A percentile compares a stretch with the other conserved stretches of the same genome.
These are phyloP conservation scores for Macrosteles quadrilineatus DNA, from an alignment of 1,140 invertebrate species.

Conservation along the genomic window DNA sequence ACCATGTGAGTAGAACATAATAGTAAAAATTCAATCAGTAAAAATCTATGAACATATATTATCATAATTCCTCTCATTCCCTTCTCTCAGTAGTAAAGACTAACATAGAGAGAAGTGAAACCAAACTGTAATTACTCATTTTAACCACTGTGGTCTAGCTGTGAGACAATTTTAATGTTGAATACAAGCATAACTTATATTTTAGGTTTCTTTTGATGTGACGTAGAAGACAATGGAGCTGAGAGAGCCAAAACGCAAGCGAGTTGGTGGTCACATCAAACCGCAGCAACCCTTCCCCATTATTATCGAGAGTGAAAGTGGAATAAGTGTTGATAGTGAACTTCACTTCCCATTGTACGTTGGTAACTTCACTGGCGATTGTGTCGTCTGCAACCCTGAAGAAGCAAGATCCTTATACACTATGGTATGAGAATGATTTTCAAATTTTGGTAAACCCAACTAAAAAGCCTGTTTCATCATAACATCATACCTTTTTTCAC, in stretches of 20 bases:
- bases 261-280: constrained; percentile 41
- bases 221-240: constrained; percentile 49
- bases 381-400: constrained; percentile 60
- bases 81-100: too few species aligned
- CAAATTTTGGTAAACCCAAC: too few species aligned
- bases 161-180: not conserved
- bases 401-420: constrained; percentile 63
- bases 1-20: too few species aligned
- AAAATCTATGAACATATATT: too few species aligned
- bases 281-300: constrained; percentile 53
- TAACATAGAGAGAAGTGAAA: not conserved
- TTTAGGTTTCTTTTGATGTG: not conserved
- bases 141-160: not conserved
- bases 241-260: constrained; percentile 51
- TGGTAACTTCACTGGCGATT: constrained; percentile 63
- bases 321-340: constrained; percentile 50
- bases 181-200: not conserved
- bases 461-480: too few species aligned
- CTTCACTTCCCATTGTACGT: constrained; percentile 55
- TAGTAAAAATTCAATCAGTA: too few species aligned
- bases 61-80: too few species aligned
- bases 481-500: not conserved
- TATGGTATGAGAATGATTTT: constrained; percentile 51
- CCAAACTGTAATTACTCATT: not conserved
- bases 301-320: constrained; percentile 34